A percentile compares a stretch with the other conserved stretches of the same genome.
phyloP scores from a whole-genome alignment of 92 coral and sea anemone species.

The Bergia sp. region DNA sequence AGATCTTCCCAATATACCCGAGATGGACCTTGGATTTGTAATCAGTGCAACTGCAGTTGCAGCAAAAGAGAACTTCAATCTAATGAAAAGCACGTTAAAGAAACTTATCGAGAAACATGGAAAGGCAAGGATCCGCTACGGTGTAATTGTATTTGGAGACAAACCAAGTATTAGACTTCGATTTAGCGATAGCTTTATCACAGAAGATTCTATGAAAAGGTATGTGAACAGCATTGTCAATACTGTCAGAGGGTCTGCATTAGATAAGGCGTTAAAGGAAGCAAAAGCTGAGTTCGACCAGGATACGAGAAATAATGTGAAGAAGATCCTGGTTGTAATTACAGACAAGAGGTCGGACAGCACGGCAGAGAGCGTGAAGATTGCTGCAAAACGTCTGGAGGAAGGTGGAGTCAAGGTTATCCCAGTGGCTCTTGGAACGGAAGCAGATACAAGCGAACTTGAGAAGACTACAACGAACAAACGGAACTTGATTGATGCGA shows the following conservation, averaged over 20 bases:
- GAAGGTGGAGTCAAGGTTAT: slow-evolving; percentile 40
- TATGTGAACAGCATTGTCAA: slow-evolving; percentile 59
- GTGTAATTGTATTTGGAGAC: slow-evolving; percentile 49
- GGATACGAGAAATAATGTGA: slow-evolving; percentile 31
- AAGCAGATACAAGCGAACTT: slow-evolving; percentile 42
- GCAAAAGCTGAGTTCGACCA: slow-evolving; percentile 42
- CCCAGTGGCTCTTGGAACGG: slow-evolving; percentile 50
- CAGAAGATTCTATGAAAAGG: slow-evolving; percentile 56
- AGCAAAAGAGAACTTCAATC: slow-evolving; percentile 37
- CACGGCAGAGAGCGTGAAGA: slow-evolving; percentile 31
- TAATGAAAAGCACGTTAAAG: slow-evolving; percentile 31
- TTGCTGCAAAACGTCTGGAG: slow-evolving; percentile 34
- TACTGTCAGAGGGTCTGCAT: slow-evolving; percentile 60
- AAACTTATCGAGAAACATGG: slow-evolving; percentile 45
- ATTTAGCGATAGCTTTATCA: slow-evolving; percentile 35
- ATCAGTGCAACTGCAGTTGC: slow-evolving; percentile 46
- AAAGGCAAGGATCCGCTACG: slow-evolving; percentile 44
- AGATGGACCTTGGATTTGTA: slow-evolving; percentile 55
- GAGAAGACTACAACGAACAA: slow-evolving; percentile 35
- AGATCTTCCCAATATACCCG: slow-evolving; percentile 37
- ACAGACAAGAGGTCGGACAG: slow-evolving; percentile 45
- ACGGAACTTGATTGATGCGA: slow-evolving; percentile 46
- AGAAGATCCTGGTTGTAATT: slow-evolving; percentile 45
- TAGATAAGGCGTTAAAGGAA: slow-evolving; percentile 51
- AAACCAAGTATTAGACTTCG: slow-evolving; percentile 52